phyloP scores from a whole-genome alignment of 2,797 vertebrate species.

The Peromyscus attwateri region DNA sequence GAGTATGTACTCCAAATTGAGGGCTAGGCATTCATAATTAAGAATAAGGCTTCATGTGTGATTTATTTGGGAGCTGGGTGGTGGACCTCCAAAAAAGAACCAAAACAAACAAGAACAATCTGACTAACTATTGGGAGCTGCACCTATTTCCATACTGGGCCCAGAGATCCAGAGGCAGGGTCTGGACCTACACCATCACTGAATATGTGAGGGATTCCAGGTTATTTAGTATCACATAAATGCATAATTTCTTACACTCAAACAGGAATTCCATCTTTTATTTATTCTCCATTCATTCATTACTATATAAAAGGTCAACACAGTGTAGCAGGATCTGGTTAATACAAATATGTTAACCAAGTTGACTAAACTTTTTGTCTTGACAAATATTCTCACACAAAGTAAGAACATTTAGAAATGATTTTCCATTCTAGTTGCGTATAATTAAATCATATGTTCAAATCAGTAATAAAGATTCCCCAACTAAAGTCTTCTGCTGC shows the following conservation, averaged over 20 bases:
- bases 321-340: not conserved
- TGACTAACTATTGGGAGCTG: not conserved
- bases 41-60: too few species aligned
- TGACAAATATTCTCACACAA: slow-evolving; percentile 51
- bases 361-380: slow-evolving; percentile 43
- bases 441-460: slow-evolving; percentile 63
- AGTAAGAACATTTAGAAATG: slow-evolving; percentile 11
- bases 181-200: not conserved
- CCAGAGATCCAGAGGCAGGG: not conserved
- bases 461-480: slow-evolving; percentile 49
- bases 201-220: not conserved
- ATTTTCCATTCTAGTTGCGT: slow-evolving; percentile 58
- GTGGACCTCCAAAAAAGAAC: too few species aligned
- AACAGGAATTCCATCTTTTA: not conserved
- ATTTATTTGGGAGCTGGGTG: too few species aligned
- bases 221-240: not conserved
- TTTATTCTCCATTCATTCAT: not conserved
- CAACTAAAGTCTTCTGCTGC: slow-evolving; percentile 59
- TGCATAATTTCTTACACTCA: not conserved
- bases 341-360: not conserved
- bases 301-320: not conserved
- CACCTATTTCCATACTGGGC: not conserved
- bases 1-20: not conserved
- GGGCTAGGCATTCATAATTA: too few species aligned
- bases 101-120: too few species aligned